Percentiles rank a stretch among this genome's conserved stretches.
Conservation (phyloP, 2,888 invertebrate species). For the Scaptodrosophila latifasciaeformis region DNA sequence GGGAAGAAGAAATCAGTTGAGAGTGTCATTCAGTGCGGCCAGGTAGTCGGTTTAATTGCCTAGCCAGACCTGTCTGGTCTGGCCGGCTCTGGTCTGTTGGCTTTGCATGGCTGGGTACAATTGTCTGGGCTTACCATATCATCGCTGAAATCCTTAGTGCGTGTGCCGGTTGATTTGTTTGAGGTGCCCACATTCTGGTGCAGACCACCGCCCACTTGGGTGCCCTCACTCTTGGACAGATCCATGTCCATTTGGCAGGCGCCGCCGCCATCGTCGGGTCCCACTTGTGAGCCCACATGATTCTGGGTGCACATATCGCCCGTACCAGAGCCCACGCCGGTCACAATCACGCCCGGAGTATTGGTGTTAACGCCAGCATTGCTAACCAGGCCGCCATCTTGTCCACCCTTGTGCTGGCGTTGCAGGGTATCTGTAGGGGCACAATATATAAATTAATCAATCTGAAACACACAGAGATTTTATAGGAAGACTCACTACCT, state of each 20-base stretch:
- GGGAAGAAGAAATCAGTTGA: conserved; percentile 34
- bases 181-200: conserved; percentile 78
- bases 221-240: conserved; percentile 85
- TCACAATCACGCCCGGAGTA: conserved; percentile 56
- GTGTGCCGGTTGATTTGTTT: conserved; percentile 80
- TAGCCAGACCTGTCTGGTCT: background rate
- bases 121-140: conserved; percentile 77
- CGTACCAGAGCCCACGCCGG: conserved; percentile 48
- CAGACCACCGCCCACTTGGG: conserved; percentile 86
- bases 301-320: conserved; percentile 81
- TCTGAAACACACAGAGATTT: too few relatives aligned
- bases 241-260: conserved; percentile 78
- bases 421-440: conserved; percentile 75
- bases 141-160: conserved; percentile 80
- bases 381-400: conserved; percentile 77
- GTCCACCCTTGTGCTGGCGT: conserved; percentile 82
- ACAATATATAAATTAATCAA: background rate
- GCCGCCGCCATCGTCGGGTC: conserved; percentile 75
- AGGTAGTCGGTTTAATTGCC: background rate
- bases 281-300: conserved; percentile 80
- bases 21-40: background rate
- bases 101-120: conserved; percentile 15
- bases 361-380: conserved; percentile 61
- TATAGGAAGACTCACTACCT: conserved; percentile 37
- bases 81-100: conserved; percentile 2